Evolutionary conservation across 1,140 invertebrate species (phyloP).

Genomic region (Bombus terrestris): DNA sequence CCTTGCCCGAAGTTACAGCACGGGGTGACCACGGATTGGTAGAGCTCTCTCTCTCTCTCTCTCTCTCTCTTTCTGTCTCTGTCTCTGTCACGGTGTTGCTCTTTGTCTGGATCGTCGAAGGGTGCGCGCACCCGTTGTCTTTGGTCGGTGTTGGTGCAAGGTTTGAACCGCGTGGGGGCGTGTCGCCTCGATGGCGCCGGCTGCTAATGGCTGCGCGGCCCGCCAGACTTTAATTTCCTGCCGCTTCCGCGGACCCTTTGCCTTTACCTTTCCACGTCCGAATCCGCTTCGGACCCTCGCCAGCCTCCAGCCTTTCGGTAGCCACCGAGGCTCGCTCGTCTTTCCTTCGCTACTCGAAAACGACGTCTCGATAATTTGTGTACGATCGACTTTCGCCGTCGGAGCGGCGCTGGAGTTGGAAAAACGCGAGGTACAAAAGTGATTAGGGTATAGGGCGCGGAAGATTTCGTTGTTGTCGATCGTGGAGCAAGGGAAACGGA

Average conservation of each 20-base stretch:
- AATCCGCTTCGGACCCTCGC: constrained; percentile 72
- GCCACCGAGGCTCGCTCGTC: constrained; percentile 22
- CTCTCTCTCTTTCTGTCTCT: constrained; percentile 29
- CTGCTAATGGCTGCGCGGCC: constrained; percentile 82
- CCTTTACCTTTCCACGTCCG: constrained; percentile 79
- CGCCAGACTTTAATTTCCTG: constrained; percentile 84
- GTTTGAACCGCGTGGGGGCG: constrained; percentile 79
- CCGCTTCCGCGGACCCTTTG: constrained; percentile 81
- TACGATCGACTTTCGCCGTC: no score
- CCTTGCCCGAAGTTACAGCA: constrained; percentile 42
- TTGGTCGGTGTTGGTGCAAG: constrained; percentile 77
- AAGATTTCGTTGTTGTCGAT: no score
- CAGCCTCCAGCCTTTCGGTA: constrained; percentile 69
- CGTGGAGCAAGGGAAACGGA: no score
- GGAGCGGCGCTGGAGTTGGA: no score
- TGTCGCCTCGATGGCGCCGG: constrained; percentile 83
- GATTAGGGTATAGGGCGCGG: no score
- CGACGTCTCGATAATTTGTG: constrained; percentile 51
- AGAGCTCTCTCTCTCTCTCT: constrained; percentile 65
- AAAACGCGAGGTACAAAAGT: no score
- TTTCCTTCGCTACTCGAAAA: neutral
- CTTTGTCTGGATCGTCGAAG: constrained; percentile 52
- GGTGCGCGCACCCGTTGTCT: constrained; percentile 74
- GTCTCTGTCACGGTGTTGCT: constrained; percentile 24
- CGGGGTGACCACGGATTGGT: constrained; percentile 65